phyloP scores from a whole-genome alignment of 2,797 vertebrate species.

The Xerus rutilus region DNA sequence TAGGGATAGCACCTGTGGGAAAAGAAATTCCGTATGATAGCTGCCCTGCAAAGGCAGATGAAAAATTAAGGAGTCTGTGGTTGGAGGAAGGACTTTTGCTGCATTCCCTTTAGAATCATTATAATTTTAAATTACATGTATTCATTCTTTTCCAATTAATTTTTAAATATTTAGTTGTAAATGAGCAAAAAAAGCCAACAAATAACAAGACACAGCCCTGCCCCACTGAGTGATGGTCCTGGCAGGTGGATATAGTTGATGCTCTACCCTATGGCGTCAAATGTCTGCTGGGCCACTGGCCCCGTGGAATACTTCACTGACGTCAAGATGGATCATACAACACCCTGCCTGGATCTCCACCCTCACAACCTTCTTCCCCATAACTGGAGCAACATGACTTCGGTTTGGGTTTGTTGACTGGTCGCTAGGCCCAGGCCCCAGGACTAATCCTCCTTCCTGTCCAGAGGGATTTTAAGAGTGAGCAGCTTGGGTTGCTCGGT shows the following conservation, averaged over 20 bases:
- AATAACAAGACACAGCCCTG: neutral
- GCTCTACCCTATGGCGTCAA: neutral
- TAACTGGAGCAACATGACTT: constrained; percentile 29
- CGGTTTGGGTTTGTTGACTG: neutral
- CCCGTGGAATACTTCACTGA: neutral
- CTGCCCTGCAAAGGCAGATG: neutral
- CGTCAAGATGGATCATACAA: neutral
- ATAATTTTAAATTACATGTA: neutral
- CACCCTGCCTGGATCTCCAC: neutral
- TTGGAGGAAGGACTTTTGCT: neutral
- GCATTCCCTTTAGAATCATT: neutral
- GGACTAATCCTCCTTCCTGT: constrained; percentile 5
- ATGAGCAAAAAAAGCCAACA: constrained; percentile 32
- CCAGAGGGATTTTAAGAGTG: constrained; percentile 6
- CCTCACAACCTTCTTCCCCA: neutral
- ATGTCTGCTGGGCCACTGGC: neutral
- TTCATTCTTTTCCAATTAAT: neutral
- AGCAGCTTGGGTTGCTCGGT: neutral
- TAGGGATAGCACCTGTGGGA: neutral
- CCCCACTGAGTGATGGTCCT: neutral
- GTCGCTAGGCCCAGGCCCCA: neutral
- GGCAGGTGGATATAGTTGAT: neutral
- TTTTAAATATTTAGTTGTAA: neutral
- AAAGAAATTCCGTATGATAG: neutral
- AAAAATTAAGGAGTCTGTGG: neutral